These are phyloP conservation scores for Furcifer pardalis DNA, from an alignment of 2,797 vertebrate species.

Conservation along the genomic window DNA sequence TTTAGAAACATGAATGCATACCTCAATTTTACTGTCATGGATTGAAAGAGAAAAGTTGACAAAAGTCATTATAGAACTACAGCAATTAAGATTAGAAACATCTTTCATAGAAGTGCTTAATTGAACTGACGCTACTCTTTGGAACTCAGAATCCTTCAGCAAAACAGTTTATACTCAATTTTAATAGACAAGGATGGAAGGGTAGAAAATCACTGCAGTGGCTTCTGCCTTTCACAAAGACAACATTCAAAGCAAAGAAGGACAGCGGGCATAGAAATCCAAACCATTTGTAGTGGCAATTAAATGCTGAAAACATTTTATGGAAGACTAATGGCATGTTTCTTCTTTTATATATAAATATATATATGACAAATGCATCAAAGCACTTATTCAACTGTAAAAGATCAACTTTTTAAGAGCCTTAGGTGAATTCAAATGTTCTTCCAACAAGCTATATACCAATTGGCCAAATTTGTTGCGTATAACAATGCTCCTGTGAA, in stretches of 20 bases:
- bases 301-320: not conserved
- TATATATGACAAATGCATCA: not conserved
- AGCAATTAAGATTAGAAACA: conserved; percentile 41
- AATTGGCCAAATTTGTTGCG: not conserved
- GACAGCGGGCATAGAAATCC: not conserved
- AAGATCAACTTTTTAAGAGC: not conserved
- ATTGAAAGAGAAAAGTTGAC: conserved; percentile 44
- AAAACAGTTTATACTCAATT: conserved; percentile 40
- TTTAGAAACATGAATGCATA: conserved; percentile 22
- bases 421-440: not conserved
- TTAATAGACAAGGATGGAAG: conserved; percentile 39
- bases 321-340: not conserved
- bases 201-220: not conserved
- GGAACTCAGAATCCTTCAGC: conserved; percentile 37
- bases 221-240: not conserved
- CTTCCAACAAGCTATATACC: not conserved
- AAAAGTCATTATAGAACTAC: conserved; percentile 30
- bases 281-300: not conserved
- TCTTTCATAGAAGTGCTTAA: conserved; percentile 25
- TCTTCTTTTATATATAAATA: not conserved
- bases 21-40: conserved; percentile 32
- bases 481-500: not conserved
- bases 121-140: conserved; percentile 22
- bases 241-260: not conserved
- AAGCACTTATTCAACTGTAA: not conserved